Evolutionary conservation across 2,888 invertebrate species (phyloP), one percentile per base, ranked within the genome.

Genomic region (Caenorhabditis zanzibari): DNA sequence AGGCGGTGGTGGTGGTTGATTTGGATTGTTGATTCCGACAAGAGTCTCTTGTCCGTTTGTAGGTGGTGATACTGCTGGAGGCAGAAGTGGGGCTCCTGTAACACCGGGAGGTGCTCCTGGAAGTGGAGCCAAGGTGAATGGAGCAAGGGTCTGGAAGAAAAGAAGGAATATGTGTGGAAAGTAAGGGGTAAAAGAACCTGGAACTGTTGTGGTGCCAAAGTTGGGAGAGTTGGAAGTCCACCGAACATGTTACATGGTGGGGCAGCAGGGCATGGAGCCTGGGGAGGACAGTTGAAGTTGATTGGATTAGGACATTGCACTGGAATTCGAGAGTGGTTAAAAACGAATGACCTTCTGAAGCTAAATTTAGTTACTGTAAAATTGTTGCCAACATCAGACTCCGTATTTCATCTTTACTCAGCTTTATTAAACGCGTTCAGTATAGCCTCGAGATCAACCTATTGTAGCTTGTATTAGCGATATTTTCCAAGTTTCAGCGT

Each of bases 181-280:
- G 2, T 2, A 14, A 14, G 28, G 38, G 0, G 32, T 35, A 12
- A 35, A 19, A 19, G 2, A 7, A 66, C 80, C 35, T 73, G 73
- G 68, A 68, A 68, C 6, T 47, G 32, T 32, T 75, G 75, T 28
- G 83, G 83, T 5, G 71, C 79, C 19, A 77, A 52, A 24, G 85
- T 83, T 12, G 83, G 83, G 16, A 83, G 80, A 19, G 83, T 79
- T 28, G 68, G 82, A 4, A 82, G 56, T 16, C 56, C 56, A 28
- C 77, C 82, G 61, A 86, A 86, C 68, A 84, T 83, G 58, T 86
- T 85, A 38, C 87, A 87, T 41, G 85, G 84, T 22, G 82, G 81
- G 5, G 85, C 19, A n/a, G 75, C 72, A 0, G 87, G 87, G 32
- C 87, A 87, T n/a, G 85, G 82, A 12, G 74, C 69, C 10, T 66